Conservation (phyloP, 2,797 vertebrate genomes). For the Margarornis squamiger region DNA sequence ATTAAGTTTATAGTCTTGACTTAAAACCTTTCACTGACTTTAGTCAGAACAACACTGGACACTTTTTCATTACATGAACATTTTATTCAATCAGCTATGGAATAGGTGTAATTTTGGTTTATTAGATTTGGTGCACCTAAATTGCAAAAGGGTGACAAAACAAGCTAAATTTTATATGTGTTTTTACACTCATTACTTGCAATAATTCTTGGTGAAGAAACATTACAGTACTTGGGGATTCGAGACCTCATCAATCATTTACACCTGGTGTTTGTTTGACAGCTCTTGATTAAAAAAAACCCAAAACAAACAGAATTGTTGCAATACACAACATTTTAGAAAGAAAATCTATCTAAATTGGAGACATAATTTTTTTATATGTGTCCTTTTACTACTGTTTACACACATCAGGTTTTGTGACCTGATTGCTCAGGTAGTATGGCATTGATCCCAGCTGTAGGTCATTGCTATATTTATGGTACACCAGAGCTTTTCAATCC, state of each 20-base stretch:
- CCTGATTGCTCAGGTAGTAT: not conserved
- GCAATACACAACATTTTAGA: not conserved
- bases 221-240: not conserved
- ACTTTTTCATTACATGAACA: not conserved
- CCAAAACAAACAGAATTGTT: not conserved
- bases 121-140: not conserved
- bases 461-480: not conserved
- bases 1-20: not conserved
- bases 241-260: not conserved
- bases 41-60: not conserved
- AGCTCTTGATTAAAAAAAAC: not conserved
- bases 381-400: not conserved
- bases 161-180: not conserved
- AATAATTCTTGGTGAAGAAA: not conserved
- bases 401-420: not conserved
- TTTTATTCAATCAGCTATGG: slow-evolving; percentile 15
- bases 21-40: not conserved
- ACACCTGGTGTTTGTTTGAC: not conserved
- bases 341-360: not conserved
- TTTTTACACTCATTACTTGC: not conserved
- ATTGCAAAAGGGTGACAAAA: not conserved
- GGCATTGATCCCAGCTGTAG: not conserved
- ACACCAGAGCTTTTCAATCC: not conserved
- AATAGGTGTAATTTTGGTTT: slow-evolving; percentile 16
- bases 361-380: not conserved